Percentiles rank a stretch among this genome's conserved stretches.
Evolutionary conservation across 2,113 vertebrate genomes (phyloP).

Genomic region (Chlorodrepanis virens): DNA sequence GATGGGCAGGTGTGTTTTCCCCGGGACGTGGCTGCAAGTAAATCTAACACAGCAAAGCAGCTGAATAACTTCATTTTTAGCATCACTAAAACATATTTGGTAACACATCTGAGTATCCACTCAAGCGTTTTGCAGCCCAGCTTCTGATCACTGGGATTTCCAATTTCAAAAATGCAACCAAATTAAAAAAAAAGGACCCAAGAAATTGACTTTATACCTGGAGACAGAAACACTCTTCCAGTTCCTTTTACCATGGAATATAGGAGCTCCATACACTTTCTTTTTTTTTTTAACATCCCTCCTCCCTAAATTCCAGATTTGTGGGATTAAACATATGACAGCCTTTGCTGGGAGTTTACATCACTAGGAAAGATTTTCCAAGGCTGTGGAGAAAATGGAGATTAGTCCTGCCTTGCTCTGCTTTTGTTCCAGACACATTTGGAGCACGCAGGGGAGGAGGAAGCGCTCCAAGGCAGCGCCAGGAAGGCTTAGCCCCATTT

Average conservation of each 20-base stretch:
- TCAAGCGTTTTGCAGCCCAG: neutral
- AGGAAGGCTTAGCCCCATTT: slow-evolving; percentile 39
- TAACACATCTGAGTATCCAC: neutral
- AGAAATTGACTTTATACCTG: neutral
- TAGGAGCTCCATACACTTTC: neutral
- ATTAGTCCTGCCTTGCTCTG: slow-evolving; percentile 5
- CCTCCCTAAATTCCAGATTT: neutral
- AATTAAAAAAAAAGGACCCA: neutral
- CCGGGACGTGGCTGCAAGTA: neutral
- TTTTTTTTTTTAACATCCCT: neutral
- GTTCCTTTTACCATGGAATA: neutral
- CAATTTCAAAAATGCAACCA: neutral
- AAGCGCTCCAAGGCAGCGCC: neutral
- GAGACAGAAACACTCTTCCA: neutral
- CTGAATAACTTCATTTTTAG: neutral
- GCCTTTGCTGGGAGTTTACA: slow-evolving; percentile 6
- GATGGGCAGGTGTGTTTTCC: no score
- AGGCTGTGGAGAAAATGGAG: slow-evolving; percentile 13
- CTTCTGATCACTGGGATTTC: neutral
- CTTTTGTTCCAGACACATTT: slow-evolving; percentile 27
- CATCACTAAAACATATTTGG: neutral
- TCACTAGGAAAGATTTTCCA: neutral
- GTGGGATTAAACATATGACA: neutral
- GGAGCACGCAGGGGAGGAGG: neutral
- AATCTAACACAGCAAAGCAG: neutral